These are phyloP conservation scores for Tetragonula carbonaria DNA, from an alignment of 2,888 invertebrate genomes.

Conservation along the genomic window DNA sequence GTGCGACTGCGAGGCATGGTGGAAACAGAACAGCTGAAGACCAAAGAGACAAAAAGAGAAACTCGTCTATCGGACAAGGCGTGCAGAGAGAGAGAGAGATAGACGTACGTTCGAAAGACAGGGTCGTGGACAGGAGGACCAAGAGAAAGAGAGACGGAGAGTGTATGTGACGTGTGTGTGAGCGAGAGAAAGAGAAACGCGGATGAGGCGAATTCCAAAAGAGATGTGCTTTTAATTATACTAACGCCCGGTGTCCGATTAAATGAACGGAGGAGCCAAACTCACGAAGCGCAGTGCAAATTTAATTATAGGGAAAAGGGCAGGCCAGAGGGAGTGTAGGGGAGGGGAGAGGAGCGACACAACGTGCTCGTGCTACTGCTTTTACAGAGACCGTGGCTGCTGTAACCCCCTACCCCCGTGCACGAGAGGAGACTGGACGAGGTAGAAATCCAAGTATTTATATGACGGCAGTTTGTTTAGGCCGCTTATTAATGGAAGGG, in stretches of 20 bases:
- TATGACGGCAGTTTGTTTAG: constrained; percentile 81
- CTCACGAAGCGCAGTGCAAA: constrained; percentile 77
- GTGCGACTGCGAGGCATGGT: neutral
- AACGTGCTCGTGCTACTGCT: constrained; percentile 13
- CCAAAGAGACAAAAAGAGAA: neutral
- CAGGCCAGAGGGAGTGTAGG: constrained; percentile 25
- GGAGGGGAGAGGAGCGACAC: constrained; percentile 38
- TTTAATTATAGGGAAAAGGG: constrained; percentile 80
- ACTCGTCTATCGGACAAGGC: neutral
- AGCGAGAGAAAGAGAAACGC: constrained; percentile 33
- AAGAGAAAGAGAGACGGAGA: neutral
- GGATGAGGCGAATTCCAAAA: constrained; percentile 76
- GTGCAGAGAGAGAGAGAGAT: neutral
- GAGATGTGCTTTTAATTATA: constrained; percentile 83
- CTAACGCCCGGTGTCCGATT: constrained; percentile 80
- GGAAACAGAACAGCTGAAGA: neutral
- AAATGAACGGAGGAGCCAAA: constrained; percentile 78
- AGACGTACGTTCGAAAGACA: neutral
- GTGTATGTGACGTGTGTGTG: too few relatives aligned
- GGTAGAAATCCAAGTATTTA: constrained; percentile 79
- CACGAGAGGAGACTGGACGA: constrained; percentile 57
- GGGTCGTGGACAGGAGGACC: neutral
- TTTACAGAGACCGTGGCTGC: neutral
- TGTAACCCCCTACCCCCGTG: neutral
- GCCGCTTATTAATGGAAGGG: constrained; percentile 81